These are phyloP conservation scores for Drosophila tsacasi DNA, from an alignment of 1,140 invertebrate species.

Conservation along the genomic window DNA sequence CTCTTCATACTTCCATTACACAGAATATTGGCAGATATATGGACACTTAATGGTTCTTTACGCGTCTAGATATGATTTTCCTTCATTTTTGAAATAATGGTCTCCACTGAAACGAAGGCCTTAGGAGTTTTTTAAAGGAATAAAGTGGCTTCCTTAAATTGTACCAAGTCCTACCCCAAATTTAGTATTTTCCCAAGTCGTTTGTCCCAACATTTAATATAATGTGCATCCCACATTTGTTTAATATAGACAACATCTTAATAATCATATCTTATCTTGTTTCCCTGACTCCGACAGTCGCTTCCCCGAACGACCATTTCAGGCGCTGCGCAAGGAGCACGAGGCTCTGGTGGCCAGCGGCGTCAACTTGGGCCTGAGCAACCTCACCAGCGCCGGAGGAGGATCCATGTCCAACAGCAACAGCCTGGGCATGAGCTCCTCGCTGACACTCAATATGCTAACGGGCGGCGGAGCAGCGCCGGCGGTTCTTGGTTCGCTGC, in stretches of 20 bases:
- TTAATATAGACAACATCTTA: neutral
- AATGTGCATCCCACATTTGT: too few relatives aligned
- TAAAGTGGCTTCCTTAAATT: too few relatives aligned
- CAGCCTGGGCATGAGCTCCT: conserved; percentile 38
- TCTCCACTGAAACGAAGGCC: too few relatives aligned
- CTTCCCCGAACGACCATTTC: conserved; percentile 82
- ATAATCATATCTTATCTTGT: neutral
- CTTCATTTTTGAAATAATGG: neutral
- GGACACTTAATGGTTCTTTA: too few relatives aligned
- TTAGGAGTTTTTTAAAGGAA: too few relatives aligned
- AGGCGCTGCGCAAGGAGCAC: conserved; percentile 81
- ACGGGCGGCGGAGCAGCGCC: conserved; percentile 64
- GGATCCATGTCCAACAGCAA: conserved; percentile 11
- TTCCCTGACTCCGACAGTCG: conserved; percentile 30
- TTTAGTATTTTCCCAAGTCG: too few relatives aligned
- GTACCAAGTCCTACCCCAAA: too few relatives aligned
- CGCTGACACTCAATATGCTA: conserved; percentile 66
- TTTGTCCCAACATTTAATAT: too few relatives aligned
- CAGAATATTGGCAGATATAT: too few relatives aligned
- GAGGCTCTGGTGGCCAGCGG: conserved; percentile 69
- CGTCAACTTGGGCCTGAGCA: conserved; percentile 40
- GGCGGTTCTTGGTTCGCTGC: conserved; percentile 52
- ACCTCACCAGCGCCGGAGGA: conserved; percentile 2
- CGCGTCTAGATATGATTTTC: neutral
- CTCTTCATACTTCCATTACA: too few relatives aligned